Conservation (phyloP, 2,113 vertebrate species). For the Malurus alboscapulatus region DNA sequence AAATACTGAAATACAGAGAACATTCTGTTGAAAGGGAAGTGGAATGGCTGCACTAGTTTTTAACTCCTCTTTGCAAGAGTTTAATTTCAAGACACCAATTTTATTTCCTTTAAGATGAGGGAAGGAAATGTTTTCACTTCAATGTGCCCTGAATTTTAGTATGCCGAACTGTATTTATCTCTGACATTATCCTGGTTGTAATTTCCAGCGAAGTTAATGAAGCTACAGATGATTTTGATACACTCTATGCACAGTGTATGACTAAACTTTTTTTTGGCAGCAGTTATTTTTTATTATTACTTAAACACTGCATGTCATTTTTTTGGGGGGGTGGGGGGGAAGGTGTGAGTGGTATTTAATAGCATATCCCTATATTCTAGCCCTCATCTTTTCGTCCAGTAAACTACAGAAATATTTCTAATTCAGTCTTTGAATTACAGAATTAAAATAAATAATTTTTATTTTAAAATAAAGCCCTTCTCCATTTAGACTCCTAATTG, state of each 20-base stretch:
- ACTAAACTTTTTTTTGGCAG: slow-evolving; percentile 23
- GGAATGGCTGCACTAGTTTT: not conserved
- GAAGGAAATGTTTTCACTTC: slow-evolving; percentile 3
- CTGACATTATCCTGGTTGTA: slow-evolving; percentile 25
- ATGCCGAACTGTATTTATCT: slow-evolving; percentile 18
- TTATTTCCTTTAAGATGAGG: not conserved
- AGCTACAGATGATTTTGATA: slow-evolving; percentile 37
- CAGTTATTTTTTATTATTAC: slow-evolving; percentile 3
- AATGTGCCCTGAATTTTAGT: slow-evolving; percentile 14
- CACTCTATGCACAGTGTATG: not conserved
- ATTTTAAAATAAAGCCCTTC: not conserved
- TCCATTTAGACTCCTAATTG: not conserved
- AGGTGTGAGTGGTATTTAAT: not conserved
- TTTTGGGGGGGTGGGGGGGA: accelerated
- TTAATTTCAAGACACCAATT: not conserved
- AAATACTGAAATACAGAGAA: not conserved
- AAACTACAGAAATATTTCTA: slow-evolving; percentile 9
- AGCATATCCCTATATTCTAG: not conserved
- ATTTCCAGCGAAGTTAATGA: slow-evolving; percentile 30
- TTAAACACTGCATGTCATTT: not conserved
- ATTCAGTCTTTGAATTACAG: not conserved
- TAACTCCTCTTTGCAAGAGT: not conserved
- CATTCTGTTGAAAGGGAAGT: not conserved
- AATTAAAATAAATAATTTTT: slow-evolving; percentile 27
- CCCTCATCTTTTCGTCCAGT: not conserved